Conservation (phyloP, 1,140 invertebrate species). For the Drosophila malerkotliana region DNA sequence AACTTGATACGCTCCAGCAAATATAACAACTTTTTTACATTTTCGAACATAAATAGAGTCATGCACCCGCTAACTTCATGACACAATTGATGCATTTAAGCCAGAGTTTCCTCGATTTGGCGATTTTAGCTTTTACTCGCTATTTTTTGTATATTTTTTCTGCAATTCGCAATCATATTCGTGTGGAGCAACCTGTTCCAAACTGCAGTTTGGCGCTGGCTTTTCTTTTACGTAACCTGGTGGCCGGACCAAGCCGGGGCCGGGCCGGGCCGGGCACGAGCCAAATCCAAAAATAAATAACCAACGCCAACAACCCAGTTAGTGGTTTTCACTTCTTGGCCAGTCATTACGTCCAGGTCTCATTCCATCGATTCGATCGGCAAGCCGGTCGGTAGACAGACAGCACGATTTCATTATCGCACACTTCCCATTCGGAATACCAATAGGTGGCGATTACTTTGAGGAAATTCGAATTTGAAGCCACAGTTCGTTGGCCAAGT, state of each 20-base stretch:
- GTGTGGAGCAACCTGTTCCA: constrained; percentile 48
- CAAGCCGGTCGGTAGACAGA: constrained; percentile 12
- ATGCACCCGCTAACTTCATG: constrained; percentile 51
- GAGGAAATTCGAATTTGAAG: constrained; percentile 53
- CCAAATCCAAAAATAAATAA: constrained; percentile 28
- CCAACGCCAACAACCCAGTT: constrained; percentile 64
- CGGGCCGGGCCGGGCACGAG: constrained; percentile 59
- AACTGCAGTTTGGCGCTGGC: constrained; percentile 53
- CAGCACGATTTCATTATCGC: constrained; percentile 78
- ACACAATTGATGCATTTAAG: constrained; percentile 41
- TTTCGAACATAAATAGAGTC: constrained; percentile 36
- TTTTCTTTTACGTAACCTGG: constrained; percentile 76
- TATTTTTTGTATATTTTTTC: constrained; percentile 9
- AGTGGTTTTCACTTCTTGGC: constrained; percentile 62
- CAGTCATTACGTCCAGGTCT: constrained; percentile 23
- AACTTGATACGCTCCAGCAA: constrained; percentile 37
- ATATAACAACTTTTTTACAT: constrained; percentile 1
- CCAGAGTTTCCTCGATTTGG: constrained; percentile 38
- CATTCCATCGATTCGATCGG: constrained; percentile 3
- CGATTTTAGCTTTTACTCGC: constrained; percentile 39
- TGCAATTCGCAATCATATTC: constrained; percentile 42
- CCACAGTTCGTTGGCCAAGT: constrained; percentile 67
- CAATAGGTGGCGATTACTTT: constrained; percentile 42
- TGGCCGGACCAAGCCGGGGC: constrained; percentile 39
- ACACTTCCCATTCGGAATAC: constrained; percentile 68